Evolutionary conservation across 2,888 invertebrate species (phyloP).

Genomic region (Serrognathus titanus): DNA sequence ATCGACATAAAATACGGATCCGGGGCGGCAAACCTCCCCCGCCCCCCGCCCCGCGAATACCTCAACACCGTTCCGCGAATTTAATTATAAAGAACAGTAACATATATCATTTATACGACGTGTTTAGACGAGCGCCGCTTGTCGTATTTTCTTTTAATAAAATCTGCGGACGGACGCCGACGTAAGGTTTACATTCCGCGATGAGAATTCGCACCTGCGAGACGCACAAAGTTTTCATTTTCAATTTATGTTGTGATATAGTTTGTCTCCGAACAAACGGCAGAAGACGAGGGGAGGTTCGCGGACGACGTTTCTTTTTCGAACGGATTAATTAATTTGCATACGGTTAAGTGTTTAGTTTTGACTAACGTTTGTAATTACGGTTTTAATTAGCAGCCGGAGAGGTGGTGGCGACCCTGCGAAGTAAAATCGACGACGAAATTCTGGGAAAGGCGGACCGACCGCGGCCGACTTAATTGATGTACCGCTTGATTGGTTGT

Average conservation of each 20-base stretch:
- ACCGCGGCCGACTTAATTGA: slow-evolving; percentile 15
- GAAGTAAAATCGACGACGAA: slow-evolving; percentile 1
- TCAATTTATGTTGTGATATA: slow-evolving; percentile 34
- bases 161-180: slow-evolving; percentile 27
- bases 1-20: not conserved
- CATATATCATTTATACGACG: slow-evolving; percentile 17
- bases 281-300: not conserved
- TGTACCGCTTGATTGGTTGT: slow-evolving; percentile 21
- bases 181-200: slow-evolving; percentile 28
- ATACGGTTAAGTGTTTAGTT: too few species aligned
- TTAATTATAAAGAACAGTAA: slow-evolving; percentile 18
- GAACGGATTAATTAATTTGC: not conserved
- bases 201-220: slow-evolving; percentile 37
- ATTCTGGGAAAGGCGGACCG: slow-evolving; percentile 8
- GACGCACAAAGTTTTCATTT: slow-evolving; percentile 36
- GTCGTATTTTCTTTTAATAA: slow-evolving; percentile 28
- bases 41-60: slow-evolving; percentile 9
- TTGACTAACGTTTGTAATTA: too few species aligned
- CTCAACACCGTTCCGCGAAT: slow-evolving; percentile 3
- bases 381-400: too few species aligned
- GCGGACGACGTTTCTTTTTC: not conserved
- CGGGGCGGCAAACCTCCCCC: not conserved
- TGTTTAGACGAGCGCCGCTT: slow-evolving; percentile 14
- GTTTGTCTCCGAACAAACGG: slow-evolving; percentile 1
- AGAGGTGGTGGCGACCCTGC: too few species aligned